phyloP scores from a whole-genome alignment of 2,888 invertebrate genomes.

The Poecilus cupreus region DNA sequence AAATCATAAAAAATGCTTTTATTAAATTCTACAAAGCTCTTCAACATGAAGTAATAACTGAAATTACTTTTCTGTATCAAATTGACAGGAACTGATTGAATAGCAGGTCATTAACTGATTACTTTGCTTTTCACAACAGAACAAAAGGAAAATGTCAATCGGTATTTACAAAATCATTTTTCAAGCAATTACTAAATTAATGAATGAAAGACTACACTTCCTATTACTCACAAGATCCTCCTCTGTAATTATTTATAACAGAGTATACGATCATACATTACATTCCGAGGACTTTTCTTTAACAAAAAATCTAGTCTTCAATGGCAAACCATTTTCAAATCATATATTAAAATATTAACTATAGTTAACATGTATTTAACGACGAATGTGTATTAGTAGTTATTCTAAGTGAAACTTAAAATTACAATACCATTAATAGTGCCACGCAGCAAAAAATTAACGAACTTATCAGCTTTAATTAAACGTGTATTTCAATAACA shows the following conservation, averaged over 20 bases:
- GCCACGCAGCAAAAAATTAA: too few relatives aligned
- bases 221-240: neutral
- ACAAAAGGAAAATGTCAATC: conserved; percentile 32
- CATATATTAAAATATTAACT: too few relatives aligned
- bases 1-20: neutral
- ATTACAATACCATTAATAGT: too few relatives aligned
- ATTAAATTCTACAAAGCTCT: neutral
- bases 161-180: conserved; percentile 27
- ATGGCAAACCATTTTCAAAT: too few relatives aligned
- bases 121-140: conserved; percentile 2
- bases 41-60: conserved; percentile 1
- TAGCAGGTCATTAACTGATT: conserved; percentile 30
- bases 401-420: too few relatives aligned
- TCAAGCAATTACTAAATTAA: conserved; percentile 25
- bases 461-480: too few relatives aligned
- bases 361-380: too few relatives aligned
- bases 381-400: too few relatives aligned
- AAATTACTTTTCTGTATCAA: conserved; percentile 25
- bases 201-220: conserved; percentile 4
- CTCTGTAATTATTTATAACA: neutral
- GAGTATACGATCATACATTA: too few relatives aligned
- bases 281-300: too few relatives aligned
- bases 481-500: too few relatives aligned
- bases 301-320: too few relatives aligned
- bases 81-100: conserved; percentile 32